Evolutionary conservation across 2,113 vertebrate species (phyloP), one percentile per base, ranked within the genome.

Genomic region (Neogobius melanostomus): DNA sequence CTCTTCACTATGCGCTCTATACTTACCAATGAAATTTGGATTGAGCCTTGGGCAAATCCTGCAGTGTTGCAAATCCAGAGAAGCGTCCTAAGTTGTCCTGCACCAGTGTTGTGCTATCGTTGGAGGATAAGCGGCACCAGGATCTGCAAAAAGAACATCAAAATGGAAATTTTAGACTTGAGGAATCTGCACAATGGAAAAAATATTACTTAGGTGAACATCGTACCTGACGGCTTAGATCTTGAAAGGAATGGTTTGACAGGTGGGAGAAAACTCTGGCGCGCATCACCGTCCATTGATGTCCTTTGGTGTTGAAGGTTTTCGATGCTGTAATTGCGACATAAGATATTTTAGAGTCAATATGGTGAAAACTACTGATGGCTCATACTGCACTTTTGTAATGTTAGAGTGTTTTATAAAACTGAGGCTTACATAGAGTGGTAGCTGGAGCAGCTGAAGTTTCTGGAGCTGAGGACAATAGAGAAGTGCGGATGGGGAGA

Each of bases 401-500:
- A 6, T 48, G 1, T 5, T 15, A 12, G 62, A 60, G 49, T 16
- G 53, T 11, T 10, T 1, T 36, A 36, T 64, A 14, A 17, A 8
- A 48, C 3, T 11, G 43, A 56, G 57, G 62, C 86, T 81, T 89
- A 89, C 86, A 85, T 78, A 64, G 47, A 67, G 43, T 81, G 84
- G 76, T 87, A 90, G 1, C 77, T 79, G 1, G 59, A 16, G 65
- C 87, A 89, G 74, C 83, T 90, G 76, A 90, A 85, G 70, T 82
- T 75, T 56, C 75, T 85, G 62, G 68, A 53, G 71, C 75, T 79
- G 3, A 89, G n/a, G 79, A 46, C 77, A 82, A 50, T 63, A 68
- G 1, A 89, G 82, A 70, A 87, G 81, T 74, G n/a, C 1, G 7
- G 85, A 85, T 44, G 74, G 61, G 53, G 72, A 68, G 66, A n/a